Percentiles rank a stretch among this genome's conserved stretches.
phyloP scores from a whole-genome alignment of 2,797 vertebrate species.

The Sebastes oblongus region DNA sequence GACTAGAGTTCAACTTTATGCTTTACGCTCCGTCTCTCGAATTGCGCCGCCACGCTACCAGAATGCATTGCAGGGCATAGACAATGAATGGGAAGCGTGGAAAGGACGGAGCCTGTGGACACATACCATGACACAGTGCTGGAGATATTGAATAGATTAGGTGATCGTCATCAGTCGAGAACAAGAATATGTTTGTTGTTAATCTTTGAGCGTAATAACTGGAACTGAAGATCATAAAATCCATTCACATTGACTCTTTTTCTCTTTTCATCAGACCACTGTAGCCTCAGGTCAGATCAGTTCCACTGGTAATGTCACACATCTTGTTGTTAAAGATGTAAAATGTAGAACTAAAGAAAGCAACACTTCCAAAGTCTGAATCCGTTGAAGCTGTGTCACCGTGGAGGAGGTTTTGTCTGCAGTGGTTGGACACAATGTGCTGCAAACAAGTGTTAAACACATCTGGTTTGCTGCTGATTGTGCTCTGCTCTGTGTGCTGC shows the following conservation, averaged over 20 bases:
- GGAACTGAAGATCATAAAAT: neutral
- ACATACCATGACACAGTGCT: neutral
- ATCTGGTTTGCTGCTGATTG: conserved; percentile 46
- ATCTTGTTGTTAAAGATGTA: conserved; percentile 8
- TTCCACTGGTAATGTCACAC: neutral
- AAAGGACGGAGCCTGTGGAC: no score
- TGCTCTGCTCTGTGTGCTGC: neutral
- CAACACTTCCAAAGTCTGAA: neutral
- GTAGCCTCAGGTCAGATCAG: neutral
- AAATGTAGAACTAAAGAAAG: conserved; percentile 1
- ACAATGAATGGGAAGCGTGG: no score
- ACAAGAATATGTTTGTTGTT: neutral
- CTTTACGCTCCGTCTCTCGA: no score
- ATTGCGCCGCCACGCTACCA: no score
- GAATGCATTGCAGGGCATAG: no score
- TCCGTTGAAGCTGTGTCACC: neutral
- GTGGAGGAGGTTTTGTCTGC: conserved; percentile 2
- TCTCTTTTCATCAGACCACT: neutral
- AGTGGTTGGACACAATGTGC: conserved; percentile 8
- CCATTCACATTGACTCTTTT: neutral
- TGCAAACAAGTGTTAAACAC: conserved; percentile 16
- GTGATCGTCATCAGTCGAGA: neutral
- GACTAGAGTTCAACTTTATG: no score
- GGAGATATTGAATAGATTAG: neutral
- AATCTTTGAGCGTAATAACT: neutral